A percentile compares a stretch with the other conserved stretches of the same genome.
phyloP scores from a whole-genome alignment of 2,888 invertebrate species.

The Euplagia quadripunctaria region DNA sequence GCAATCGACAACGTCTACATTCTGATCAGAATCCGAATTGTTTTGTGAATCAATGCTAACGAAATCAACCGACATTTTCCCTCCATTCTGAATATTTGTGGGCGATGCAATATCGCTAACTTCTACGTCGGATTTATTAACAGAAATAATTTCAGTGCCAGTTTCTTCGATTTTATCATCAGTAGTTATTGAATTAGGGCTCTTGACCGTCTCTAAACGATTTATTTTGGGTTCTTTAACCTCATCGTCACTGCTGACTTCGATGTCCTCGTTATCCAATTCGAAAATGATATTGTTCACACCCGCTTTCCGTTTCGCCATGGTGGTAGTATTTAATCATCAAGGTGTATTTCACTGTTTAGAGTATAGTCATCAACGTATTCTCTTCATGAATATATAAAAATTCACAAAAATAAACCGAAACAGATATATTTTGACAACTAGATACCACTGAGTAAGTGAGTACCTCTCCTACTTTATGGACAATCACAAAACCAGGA shows the following conservation, averaged over 20 bases:
- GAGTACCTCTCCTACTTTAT: too few species aligned
- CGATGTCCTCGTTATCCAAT: conserved; percentile 83
- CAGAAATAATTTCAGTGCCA: conserved; percentile 54
- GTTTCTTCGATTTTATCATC: conserved; percentile 50
- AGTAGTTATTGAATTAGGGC: conserved; percentile 41
- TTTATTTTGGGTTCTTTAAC: conserved; percentile 73
- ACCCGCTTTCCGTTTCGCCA: conserved; percentile 81
- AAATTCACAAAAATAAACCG: conserved; percentile 4
- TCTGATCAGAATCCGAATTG: conserved; percentile 31
- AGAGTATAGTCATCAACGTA: conserved; percentile 9
- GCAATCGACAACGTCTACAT: conserved; percentile 48
- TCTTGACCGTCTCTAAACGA: conserved; percentile 57
- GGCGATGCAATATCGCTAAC: conserved; percentile 46
- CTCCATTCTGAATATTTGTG: conserved; percentile 69
- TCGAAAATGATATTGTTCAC: conserved; percentile 84
- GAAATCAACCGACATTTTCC: conserved; percentile 68
- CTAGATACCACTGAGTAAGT: background rate
- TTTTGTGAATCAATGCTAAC: conserved; percentile 46
- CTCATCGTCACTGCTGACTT: conserved; percentile 81
- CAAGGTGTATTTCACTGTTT: conserved; percentile 15
- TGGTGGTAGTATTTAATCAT: conserved; percentile 49
- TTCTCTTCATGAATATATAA: conserved; percentile 15
- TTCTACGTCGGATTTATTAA: conserved; percentile 59
- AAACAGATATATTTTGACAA: conserved; percentile 16
- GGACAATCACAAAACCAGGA: background rate